Base-by-base conservation (phyloP, 2,888 invertebrate species). In the Lepas anatifera region DNA sequence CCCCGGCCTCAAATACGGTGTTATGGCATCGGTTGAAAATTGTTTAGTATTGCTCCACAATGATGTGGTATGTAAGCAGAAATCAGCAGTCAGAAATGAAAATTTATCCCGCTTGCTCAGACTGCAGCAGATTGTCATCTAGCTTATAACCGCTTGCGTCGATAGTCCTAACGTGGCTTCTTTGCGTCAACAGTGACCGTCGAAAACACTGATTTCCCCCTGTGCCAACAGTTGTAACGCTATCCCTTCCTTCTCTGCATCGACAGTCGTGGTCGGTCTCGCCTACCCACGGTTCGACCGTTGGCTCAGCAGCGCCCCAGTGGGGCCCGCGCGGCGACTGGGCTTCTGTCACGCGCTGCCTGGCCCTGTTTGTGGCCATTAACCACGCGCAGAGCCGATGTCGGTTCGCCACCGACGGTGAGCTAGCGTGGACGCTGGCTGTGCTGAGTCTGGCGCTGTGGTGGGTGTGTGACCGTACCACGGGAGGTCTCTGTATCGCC, bases 341-440 rank as follows among this genome's bases (percentile, higher is more conserved):
- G 58, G 58, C 58, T 16, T 32, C 58, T 1, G 58, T 58, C 32
- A 58, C 58, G 35, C 58, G 58, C 58, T 58, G 58, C 8, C 58
- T 58, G 58, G 58, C 58, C 22, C 58, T 58, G 22, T 58, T 58
- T 22, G 32, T 58, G 22, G 58, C 32, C 58, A 58, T 58, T 35
- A 58, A 58, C 58, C 58, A 58, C 58, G 58, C 58, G 25, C 25
- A 58, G 22, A 58, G 58, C 35, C 32, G 58, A 1, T 58, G 25
- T 10, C 58, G 35, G 32, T 58, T 58, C 32, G 32, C 32, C 32
- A 58, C 58, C 22, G 32, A 32, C 35, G 35, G 18, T 22, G 58
- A 32, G 32, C 58, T 58, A 35, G 58, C 35, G 16, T 58, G 58
- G 58, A 58, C 58, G 58, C 58, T 58, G 58, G 58, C 58, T 32